phyloP scores from a whole-genome alignment of 2,888 invertebrate species.

The Hypolimnas misippus region DNA sequence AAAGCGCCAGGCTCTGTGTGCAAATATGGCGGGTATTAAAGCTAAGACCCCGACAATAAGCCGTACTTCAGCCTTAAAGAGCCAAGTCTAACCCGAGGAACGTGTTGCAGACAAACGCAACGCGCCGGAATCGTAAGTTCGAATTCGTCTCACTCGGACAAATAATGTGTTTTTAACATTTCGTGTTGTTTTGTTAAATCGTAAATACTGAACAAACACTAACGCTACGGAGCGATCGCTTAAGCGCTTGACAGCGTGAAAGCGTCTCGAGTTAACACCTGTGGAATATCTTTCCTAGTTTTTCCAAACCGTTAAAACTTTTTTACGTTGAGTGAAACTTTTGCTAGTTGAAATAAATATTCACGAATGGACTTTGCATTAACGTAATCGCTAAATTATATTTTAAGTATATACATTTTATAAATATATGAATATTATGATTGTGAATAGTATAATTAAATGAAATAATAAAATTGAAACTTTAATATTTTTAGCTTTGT shows the following conservation, averaged over 20 bases:
- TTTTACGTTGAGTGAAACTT: slow-evolving; percentile 7
- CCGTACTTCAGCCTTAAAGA: slow-evolving; percentile 73
- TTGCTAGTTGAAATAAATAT: slow-evolving; percentile 1
- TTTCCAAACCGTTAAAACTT: slow-evolving; percentile 17
- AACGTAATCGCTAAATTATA: not conserved
- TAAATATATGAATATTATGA: not conserved
- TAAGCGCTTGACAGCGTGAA: slow-evolving; percentile 63
- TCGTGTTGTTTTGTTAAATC: slow-evolving; percentile 84
- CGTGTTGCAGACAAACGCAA: slow-evolving; percentile 80
- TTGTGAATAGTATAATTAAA: not conserved
- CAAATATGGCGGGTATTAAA: slow-evolving; percentile 69
- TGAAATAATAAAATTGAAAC: not conserved
- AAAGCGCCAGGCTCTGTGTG: slow-evolving; percentile 64
- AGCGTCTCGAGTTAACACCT: slow-evolving; percentile 59
- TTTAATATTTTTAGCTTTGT: too few species aligned
- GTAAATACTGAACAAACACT: slow-evolving; percentile 82
- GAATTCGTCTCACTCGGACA: slow-evolving; percentile 82
- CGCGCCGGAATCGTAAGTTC: slow-evolving; percentile 74
- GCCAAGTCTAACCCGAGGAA: slow-evolving; percentile 67
- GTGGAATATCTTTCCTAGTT: slow-evolving; percentile 69
- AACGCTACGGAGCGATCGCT: slow-evolving; percentile 58
- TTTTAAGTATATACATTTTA: not conserved
- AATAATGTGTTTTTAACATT: slow-evolving; percentile 84
- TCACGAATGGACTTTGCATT: not conserved
- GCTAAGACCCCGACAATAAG: slow-evolving; percentile 75